These are phyloP conservation scores for Helicolenus hilgendorfi DNA, from an alignment of 2,797 vertebrate genomes.

Conservation along the genomic window DNA sequence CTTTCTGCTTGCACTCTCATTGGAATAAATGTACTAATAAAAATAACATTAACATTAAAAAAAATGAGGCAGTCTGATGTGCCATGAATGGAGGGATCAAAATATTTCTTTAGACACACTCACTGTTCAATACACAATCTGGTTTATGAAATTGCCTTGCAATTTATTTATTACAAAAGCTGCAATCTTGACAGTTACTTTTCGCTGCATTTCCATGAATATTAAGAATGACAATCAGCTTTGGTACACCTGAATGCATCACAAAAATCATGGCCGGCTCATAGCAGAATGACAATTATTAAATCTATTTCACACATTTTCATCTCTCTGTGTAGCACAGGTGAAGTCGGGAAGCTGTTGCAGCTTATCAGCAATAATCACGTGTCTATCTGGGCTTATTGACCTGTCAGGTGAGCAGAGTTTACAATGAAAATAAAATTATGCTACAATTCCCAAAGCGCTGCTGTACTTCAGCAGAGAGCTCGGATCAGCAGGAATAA, in stretches of 20 bases:
- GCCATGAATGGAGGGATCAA: neutral
- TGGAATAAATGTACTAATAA: neutral
- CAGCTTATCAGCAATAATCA: constrained; percentile 16
- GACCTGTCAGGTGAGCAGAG: constrained; percentile 23
- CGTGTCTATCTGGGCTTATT: constrained; percentile 21
- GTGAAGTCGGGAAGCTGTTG: neutral
- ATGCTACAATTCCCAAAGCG: neutral
- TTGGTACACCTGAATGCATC: constrained; percentile 11
- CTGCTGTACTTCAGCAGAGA: neutral
- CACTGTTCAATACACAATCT: neutral
- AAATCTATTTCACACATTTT: constrained; percentile 5
- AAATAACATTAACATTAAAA: neutral
- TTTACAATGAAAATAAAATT: constrained; percentile 28
- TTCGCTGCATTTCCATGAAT: neutral
- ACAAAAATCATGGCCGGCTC: neutral
- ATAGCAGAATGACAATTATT: constrained; percentile 4
- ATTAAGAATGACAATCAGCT: neutral
- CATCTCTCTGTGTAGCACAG: neutral
- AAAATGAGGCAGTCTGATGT: neutral
- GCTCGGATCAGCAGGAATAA: constrained; percentile 46
- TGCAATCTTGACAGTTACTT: neutral
- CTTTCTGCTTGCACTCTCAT: neutral
- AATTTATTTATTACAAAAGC: constrained; percentile 10
- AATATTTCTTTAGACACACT: neutral
- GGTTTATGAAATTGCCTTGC: neutral